A percentile compares a stretch with the other conserved stretches of the same genome.
Evolutionary conservation across 2,113 vertebrate genomes (phyloP).

Genomic region (Actenoides lindsayi): DNA sequence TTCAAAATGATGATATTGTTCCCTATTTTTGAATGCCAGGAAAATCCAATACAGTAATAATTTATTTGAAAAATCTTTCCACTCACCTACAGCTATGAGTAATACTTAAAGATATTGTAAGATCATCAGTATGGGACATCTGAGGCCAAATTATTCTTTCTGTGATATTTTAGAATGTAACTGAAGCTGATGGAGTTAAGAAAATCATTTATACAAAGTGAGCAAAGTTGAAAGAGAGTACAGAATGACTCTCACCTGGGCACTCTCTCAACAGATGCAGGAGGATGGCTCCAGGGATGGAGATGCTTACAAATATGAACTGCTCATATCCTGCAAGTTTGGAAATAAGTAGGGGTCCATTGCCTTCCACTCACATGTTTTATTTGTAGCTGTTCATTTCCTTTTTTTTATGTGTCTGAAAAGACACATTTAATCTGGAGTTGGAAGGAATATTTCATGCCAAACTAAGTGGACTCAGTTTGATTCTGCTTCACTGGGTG

Average conservation of each 20-base stretch:
- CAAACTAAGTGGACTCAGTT: neutral
- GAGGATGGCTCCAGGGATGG: neutral
- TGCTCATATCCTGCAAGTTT: neutral
- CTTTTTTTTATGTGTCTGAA: neutral
- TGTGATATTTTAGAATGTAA: neutral
- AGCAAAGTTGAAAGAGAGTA: neutral
- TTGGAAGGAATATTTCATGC: neutral
- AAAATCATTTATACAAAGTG: neutral
- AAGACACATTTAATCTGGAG: neutral
- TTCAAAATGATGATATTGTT: neutral
- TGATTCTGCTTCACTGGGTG: neutral
- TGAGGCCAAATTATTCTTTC: neutral
- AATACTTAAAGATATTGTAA: slow-evolving; percentile 31
- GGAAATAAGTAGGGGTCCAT: neutral
- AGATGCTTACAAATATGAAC: neutral
- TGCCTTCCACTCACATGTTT: neutral
- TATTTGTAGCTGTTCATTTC: neutral
- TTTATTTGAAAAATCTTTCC: slow-evolving; percentile 47
- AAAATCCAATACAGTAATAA: slow-evolving; percentile 33
- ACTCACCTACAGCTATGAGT: slow-evolving; percentile 29
- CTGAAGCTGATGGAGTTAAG: neutral
- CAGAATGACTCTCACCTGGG: neutral
- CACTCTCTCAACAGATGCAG: neutral
- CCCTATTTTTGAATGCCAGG: neutral
- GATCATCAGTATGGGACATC: slow-evolving; percentile 2